phyloP scores from a whole-genome alignment of 1,140 invertebrate species.

The Aphidius ervi region DNA sequence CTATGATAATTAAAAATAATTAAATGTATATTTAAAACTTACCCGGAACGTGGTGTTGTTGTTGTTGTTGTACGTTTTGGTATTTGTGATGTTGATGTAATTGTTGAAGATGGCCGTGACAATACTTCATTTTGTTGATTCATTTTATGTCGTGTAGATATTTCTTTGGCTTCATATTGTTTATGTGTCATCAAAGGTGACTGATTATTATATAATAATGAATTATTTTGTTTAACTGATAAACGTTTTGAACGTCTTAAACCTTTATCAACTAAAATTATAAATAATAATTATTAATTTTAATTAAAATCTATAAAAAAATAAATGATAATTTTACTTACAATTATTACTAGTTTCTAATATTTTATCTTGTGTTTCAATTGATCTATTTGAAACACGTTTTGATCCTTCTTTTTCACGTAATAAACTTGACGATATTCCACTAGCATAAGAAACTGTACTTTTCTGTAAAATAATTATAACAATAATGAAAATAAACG shows the following conservation, averaged over 20 bases:
- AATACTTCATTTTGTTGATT: no score
- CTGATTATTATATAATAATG: neutral
- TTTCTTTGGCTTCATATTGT: neutral
- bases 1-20: no score
- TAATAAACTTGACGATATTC: constrained; percentile 26
- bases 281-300: neutral
- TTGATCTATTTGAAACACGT: constrained; percentile 61
- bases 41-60: no score
- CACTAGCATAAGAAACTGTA: constrained; percentile 26
- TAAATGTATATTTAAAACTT: no score
- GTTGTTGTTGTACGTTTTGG: no score
- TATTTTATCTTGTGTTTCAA: constrained; percentile 48
- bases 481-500: neutral
- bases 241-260: constrained; percentile 5
- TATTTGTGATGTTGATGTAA: no score
- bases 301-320: neutral
- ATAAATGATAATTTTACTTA: constrained; percentile 1
- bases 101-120: no score
- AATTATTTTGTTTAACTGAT: no score
- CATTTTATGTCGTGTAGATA: no score
- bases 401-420: constrained; percentile 61
- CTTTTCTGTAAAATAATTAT: constrained; percentile 27
- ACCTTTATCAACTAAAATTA: neutral
- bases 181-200: neutral
- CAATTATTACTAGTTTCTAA: neutral